Conservation (phyloP, 2,888 invertebrate genomes). For the Xanthia togata region DNA sequence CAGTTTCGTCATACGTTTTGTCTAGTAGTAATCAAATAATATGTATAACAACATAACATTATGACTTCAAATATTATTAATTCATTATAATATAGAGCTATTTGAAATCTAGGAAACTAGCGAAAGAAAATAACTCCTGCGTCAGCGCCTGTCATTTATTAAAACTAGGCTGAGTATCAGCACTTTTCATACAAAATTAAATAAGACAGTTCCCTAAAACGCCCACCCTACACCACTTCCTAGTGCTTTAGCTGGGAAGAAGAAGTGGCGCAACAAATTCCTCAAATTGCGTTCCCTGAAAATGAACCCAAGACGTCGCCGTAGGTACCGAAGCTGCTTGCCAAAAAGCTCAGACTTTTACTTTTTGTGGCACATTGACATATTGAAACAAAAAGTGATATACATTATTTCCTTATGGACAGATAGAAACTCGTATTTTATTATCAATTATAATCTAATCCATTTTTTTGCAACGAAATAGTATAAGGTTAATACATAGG, state of each 20-base stretch:
- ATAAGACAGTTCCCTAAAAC: too few species aligned
- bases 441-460: conserved; percentile 47
- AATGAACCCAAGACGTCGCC: neutral
- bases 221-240: too few species aligned
- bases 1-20: too few species aligned
- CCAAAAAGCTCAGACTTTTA: neutral
- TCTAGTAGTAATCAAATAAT: too few species aligned
- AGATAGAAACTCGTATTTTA: conserved; percentile 35
- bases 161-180: too few species aligned
- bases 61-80: neutral
- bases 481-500: conserved; percentile 38
- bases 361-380: neutral
- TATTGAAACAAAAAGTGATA: conserved; percentile 36
- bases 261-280: neutral
- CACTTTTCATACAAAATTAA: too few species aligned
- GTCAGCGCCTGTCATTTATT: neutral
- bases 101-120: neutral
- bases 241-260: too few species aligned
- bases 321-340: neutral
- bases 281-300: neutral
- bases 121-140: neutral
- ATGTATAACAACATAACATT: neutral
- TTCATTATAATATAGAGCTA: neutral
- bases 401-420: conserved; percentile 53
- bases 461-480: conserved; percentile 49